phyloP scores from a whole-genome alignment of 2,797 vertebrate genomes.

The Sarcophilus harrisii region DNA sequence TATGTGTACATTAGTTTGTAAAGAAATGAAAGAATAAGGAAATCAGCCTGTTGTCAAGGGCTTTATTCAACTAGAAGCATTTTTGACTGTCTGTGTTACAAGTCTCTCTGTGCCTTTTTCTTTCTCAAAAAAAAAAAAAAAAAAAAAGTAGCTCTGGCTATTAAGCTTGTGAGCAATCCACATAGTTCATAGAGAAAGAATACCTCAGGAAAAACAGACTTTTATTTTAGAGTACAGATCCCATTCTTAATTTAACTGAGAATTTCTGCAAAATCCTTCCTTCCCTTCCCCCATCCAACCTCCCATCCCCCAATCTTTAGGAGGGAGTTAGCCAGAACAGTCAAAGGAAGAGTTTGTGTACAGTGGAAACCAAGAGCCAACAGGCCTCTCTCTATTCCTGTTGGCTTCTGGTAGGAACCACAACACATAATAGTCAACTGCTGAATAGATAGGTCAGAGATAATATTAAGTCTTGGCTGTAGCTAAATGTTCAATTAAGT shows the following conservation, averaged over 20 bases:
- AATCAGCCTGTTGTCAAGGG: background rate
- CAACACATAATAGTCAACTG: background rate
- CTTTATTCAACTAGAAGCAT: slow-evolving; percentile 10
- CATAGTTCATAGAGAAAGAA: slow-evolving; percentile 58
- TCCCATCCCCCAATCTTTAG: background rate
- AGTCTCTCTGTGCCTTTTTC: background rate
- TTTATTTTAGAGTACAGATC: slow-evolving; percentile 67
- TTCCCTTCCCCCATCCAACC: background rate
- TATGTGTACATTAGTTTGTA: background rate
- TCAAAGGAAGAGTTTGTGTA: background rate
- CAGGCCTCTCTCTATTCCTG: background rate
- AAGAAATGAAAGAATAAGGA: background rate
- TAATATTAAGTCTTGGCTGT: background rate
- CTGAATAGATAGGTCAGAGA: background rate
- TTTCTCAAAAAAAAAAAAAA: slow-evolving; percentile 25
- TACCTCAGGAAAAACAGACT: slow-evolving; percentile 83
- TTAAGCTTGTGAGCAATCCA: background rate
- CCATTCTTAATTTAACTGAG: background rate
- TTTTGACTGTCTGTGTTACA: background rate
- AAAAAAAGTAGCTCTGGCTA: slow-evolving; percentile 18
- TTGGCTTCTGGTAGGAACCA: background rate
- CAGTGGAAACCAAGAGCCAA: background rate
- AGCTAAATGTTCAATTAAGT: background rate
- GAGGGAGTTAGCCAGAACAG: slow-evolving; percentile 23
- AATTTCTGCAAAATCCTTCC: background rate